phyloP scores from a whole-genome alignment of 1,140 invertebrate genomes.

The Aplysia californica region DNA sequence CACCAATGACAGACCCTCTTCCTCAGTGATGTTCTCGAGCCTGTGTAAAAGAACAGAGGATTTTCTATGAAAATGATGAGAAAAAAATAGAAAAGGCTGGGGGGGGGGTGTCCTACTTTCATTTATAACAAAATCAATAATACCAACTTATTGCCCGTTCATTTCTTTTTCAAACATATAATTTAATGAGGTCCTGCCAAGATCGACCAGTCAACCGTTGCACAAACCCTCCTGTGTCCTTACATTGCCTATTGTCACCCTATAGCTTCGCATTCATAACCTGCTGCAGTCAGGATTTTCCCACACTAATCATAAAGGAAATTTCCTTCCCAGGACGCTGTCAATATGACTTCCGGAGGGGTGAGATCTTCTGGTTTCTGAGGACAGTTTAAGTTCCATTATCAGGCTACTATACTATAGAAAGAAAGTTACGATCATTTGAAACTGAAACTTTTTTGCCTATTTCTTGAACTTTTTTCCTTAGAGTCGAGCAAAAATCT shows the following conservation, averaged over 20 bases:
- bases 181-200: too few species aligned
- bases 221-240: not conserved
- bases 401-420: too few species aligned
- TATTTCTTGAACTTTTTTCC: too few species aligned
- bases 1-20: constrained; percentile 10
- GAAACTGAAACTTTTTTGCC: too few species aligned
- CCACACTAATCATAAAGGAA: not conserved
- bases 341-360: not conserved
- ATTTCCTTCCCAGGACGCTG: not conserved
- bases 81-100: too few species aligned
- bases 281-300: not conserved
- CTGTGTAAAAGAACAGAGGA: not conserved
- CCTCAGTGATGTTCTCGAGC: constrained; percentile 13
- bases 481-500: too few species aligned
- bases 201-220: too few species aligned
- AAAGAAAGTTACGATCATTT: too few species aligned
- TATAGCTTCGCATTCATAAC: not conserved
- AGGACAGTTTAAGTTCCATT: too few species aligned
- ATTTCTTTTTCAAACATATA: not conserved
- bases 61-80: too few species aligned
- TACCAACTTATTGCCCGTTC: not conserved
- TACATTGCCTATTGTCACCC: not conserved
- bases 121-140: not conserved
- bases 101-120: not conserved
- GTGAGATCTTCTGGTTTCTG: too few species aligned